Conservation (phyloP, 2,888 invertebrate genomes). For the Petrophora chlorosata region DNA sequence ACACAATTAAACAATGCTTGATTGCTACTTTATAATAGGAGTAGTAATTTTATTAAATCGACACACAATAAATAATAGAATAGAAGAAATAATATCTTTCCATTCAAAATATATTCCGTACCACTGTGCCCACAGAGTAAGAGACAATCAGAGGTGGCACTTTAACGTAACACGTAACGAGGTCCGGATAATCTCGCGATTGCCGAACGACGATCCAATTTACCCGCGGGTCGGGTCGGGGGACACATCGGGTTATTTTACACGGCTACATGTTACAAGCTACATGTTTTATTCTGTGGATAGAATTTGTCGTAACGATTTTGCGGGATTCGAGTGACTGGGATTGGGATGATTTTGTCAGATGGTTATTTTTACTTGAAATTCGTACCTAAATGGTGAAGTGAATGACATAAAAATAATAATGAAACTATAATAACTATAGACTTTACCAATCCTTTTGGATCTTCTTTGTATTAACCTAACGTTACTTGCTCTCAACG, state of each 20-base stretch:
- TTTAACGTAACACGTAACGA: constrained; percentile 52
- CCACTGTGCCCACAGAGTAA: constrained; percentile 46
- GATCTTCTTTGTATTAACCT: too few species aligned
- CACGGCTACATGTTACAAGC: constrained; percentile 30
- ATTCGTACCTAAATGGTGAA: too few species aligned
- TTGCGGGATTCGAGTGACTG: constrained; percentile 27
- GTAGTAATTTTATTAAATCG: too few species aligned
- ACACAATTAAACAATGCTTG: too few species aligned
- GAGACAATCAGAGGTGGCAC: constrained; percentile 58
- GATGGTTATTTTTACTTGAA: too few species aligned
- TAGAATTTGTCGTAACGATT: constrained; percentile 36
- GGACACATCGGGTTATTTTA: constrained; percentile 32
- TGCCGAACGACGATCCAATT: constrained; percentile 58
- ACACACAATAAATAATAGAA: too few species aligned
- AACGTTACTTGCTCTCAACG: too few species aligned
- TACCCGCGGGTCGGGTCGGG: constrained; percentile 39
- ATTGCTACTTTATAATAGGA: too few species aligned
- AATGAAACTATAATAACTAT: too few species aligned
- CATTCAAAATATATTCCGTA: neutral
- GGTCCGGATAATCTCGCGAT: constrained; percentile 47
- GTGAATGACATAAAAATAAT: too few species aligned
- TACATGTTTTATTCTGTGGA: constrained; percentile 35
- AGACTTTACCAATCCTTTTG: too few species aligned
- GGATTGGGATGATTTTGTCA: too few species aligned
- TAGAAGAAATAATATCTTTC: neutral